A percentile compares a stretch with the other conserved stretches of the same genome.
Conservation (phyloP, 2,888 invertebrate species). For the Scrobipalpa costella region DNA sequence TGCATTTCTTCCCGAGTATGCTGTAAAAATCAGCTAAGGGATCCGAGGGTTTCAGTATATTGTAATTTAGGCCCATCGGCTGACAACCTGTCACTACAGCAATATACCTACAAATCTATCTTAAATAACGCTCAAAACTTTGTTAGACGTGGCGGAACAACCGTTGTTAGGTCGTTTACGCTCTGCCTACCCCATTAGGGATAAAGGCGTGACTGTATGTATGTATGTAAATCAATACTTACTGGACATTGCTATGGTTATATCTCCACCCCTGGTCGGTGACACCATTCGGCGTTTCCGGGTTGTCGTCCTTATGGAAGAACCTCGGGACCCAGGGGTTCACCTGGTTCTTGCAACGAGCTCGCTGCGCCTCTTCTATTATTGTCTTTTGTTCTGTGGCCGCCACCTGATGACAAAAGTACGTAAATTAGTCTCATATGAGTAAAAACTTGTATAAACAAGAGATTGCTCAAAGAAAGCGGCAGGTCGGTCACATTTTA, state of each 20-base stretch:
- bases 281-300: conserved; percentile 54
- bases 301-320: conserved; percentile 73
- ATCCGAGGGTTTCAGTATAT: too few species aligned
- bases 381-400: conserved; percentile 96
- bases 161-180: too few species aligned
- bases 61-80: too few species aligned
- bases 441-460: neutral
- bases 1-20: too few species aligned
- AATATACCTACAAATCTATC: too few species aligned
- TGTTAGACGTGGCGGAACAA: too few species aligned
- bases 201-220: too few species aligned
- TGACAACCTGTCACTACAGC: too few species aligned
- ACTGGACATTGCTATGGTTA: conserved; percentile 60
- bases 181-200: too few species aligned
- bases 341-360: conserved; percentile 83
- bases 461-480: neutral
- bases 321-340: conserved; percentile 86
- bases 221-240: too few species aligned
- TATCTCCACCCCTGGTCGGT: conserved; percentile 70
- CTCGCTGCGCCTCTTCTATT: conserved; percentile 93
- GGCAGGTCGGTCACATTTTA: neutral
- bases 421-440: neutral
- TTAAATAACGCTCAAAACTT: too few species aligned
- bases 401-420: conserved; percentile 79
- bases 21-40: too few species aligned